A percentile compares a stretch with the other conserved stretches of the same genome.
These are phyloP conservation scores for Cromileptes altivelis DNA, from an alignment of 2,113 vertebrate genomes.

Conservation along the genomic window DNA sequence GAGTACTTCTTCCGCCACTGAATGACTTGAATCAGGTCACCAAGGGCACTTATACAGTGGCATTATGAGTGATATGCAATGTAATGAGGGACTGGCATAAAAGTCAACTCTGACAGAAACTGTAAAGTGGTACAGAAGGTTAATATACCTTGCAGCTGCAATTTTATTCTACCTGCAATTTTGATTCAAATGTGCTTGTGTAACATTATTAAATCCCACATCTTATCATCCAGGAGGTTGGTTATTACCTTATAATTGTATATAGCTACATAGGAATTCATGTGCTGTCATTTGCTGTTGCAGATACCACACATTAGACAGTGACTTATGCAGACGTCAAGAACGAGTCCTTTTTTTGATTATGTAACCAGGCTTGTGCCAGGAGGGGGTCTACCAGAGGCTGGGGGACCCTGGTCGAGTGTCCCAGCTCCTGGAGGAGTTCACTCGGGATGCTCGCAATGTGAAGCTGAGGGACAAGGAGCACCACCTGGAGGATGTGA, in stretches of 20 bases:
- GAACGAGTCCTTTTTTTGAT: no score
- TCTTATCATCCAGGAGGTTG: neutral
- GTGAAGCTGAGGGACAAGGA: constrained; percentile 93
- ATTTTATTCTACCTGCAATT: constrained; percentile 49
- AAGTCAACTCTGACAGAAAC: constrained; percentile 42
- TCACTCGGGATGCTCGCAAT: constrained; percentile 92
- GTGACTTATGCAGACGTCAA: no score
- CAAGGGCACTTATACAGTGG: neutral
- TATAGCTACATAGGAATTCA: neutral
- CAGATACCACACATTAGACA: neutral
- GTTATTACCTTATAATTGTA: constrained; percentile 19
- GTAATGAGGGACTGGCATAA: constrained; percentile 30
- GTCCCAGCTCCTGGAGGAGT: constrained; percentile 88
- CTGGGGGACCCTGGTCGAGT: constrained; percentile 86
- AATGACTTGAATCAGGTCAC: no score
- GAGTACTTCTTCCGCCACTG: no score
- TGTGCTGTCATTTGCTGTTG: neutral
- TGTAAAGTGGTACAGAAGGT: constrained; percentile 43
- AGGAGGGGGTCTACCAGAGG: constrained; percentile 91
- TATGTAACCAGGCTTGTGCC: constrained; percentile 88
- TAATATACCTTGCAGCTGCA: constrained; percentile 35
- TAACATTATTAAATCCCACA: constrained; percentile 47
- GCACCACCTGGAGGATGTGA: constrained; percentile 92
- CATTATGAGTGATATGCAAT: neutral
- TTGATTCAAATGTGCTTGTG: constrained; percentile 61